Evolutionary conservation across 2,888 invertebrate species (phyloP), one percentile per base, ranked within the genome.

Genomic region (Vannuccia rotundouncinata): DNA sequence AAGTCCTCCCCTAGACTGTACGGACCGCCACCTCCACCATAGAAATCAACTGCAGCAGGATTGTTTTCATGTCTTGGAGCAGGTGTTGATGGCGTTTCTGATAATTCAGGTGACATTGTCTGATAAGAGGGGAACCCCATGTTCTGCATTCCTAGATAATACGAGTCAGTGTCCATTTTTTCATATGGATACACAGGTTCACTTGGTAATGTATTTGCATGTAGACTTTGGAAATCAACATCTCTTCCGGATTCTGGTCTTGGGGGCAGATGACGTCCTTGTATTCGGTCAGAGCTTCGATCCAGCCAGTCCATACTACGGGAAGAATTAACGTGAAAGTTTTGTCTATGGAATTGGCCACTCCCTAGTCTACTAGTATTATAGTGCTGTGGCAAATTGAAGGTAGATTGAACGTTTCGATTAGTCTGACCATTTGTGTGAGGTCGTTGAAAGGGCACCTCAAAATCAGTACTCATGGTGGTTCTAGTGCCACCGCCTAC

Each of bases 221-320:
- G 17, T 22, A 66, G 5, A 66, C 66, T 22, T 17, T 5, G 66
- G 2, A 22, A 66, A 5, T 66, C 45, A 17, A n/a, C n/a, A n/a
- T n/a, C n/a, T n/a, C n/a, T n/a, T n/a, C n/a, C n/a, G n/a, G n/a
- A n/a, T n/a, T n/a, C n/a, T 66, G 66, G 66, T 66, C 66, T 17
- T 22, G 66, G 66, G 66, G 66, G 66, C 2, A 66, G 25, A 5
- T 66, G 66, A 22, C 66, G 5, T 22, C 17, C 66, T 27, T 66
- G 66, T 2, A 66, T 66, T 2, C 25, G 5, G 25, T 66, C 66
- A 5, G 66, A 22, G 25, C 66, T 22, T 13, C 66, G 66, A 22
- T 66, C 17, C 10, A 66, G 66, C 66, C 66, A 66, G 66, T 66
- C 66, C 66, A 66, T 66, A 22, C 66, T 66, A 66, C 13, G 13